phyloP scores from a whole-genome alignment of 30 jellyfish, hydroid and myxozoan genomes.

The Aurelia coerulea region DNA sequence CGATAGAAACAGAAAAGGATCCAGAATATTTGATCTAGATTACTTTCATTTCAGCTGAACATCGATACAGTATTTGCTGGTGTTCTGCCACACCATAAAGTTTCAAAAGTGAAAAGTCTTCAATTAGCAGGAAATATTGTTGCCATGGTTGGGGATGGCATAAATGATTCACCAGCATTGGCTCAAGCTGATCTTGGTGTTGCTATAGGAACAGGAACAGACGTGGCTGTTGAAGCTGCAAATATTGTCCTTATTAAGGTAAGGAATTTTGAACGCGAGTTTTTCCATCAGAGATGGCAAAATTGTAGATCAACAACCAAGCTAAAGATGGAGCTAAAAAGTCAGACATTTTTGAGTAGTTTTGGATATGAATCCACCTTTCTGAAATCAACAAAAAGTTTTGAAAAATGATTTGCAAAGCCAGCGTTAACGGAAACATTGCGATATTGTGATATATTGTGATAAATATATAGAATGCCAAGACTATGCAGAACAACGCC shows the following conservation, averaged over 20 bases:
- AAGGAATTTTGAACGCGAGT: neutral
- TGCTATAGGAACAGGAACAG: slow-evolving; percentile 99
- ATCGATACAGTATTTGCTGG: slow-evolving; percentile 81
- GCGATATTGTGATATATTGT: too few relatives aligned
- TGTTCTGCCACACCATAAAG: slow-evolving; percentile 98
- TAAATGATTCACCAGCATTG: slow-evolving; percentile 99
- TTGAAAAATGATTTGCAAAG: too few relatives aligned
- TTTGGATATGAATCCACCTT: too few relatives aligned
- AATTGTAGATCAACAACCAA: too few relatives aligned
- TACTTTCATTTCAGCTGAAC: slow-evolving; percentile 36
- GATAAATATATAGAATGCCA: too few relatives aligned
- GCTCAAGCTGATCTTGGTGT: slow-evolving; percentile 99
- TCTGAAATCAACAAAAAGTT: too few relatives aligned
- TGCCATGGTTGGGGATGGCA: slow-evolving; percentile 99
- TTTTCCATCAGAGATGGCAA: neutral
- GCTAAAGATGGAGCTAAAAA: neutral
- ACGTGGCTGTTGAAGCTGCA: slow-evolving; percentile 99
- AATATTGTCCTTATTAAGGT: slow-evolving; percentile 93
- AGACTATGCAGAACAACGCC: too few relatives aligned
- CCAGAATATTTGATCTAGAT: neutral
- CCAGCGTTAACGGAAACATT: too few relatives aligned
- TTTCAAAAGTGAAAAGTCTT: slow-evolving; percentile 78
- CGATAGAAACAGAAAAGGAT: too few relatives aligned
- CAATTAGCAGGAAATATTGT: slow-evolving; percentile 83
- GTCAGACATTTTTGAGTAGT: too few relatives aligned